Evolutionary conservation across 2,113 vertebrate genomes (phyloP).

Genomic region (Bettongia penicillata): DNA sequence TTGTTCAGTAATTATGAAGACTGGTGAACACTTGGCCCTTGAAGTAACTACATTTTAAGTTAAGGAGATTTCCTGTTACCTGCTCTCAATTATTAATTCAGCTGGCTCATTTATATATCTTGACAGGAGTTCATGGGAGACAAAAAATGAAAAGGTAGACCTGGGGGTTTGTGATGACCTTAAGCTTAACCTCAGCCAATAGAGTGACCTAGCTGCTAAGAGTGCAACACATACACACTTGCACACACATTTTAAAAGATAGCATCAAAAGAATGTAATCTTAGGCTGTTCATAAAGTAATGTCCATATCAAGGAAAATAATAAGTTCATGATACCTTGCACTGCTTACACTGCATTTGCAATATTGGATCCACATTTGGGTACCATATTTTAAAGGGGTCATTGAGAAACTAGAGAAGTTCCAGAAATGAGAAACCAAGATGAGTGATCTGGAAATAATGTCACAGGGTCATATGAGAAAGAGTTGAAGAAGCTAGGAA

Average conservation of each 20-base stretch:
- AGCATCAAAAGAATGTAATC: slow-evolving; percentile 62
- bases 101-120: slow-evolving; percentile 76
- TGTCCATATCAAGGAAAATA: slow-evolving; percentile 46
- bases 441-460: not conserved
- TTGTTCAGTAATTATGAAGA: slow-evolving; percentile 75
- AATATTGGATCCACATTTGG: not conserved
- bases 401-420: not conserved
- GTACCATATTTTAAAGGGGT: not conserved
- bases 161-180: slow-evolving; percentile 76
- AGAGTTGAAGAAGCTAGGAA: not conserved
- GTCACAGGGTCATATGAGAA: not conserved
- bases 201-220: slow-evolving; percentile 66
- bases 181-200: slow-evolving; percentile 72
- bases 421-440: not conserved
- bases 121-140: slow-evolving; percentile 74
- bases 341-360: not conserved
- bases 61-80: slow-evolving; percentile 73
- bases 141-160: slow-evolving; percentile 40
- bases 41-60: slow-evolving; percentile 77
- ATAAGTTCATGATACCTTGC: not conserved
- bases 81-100: slow-evolving; percentile 75
- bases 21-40: slow-evolving; percentile 68
- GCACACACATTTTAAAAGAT: not conserved
- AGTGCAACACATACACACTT: not conserved
- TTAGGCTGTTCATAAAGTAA: slow-evolving; percentile 63